phyloP scores from a whole-genome alignment of 2,797 vertebrate genomes.

The Sarcoramphus papa region DNA sequence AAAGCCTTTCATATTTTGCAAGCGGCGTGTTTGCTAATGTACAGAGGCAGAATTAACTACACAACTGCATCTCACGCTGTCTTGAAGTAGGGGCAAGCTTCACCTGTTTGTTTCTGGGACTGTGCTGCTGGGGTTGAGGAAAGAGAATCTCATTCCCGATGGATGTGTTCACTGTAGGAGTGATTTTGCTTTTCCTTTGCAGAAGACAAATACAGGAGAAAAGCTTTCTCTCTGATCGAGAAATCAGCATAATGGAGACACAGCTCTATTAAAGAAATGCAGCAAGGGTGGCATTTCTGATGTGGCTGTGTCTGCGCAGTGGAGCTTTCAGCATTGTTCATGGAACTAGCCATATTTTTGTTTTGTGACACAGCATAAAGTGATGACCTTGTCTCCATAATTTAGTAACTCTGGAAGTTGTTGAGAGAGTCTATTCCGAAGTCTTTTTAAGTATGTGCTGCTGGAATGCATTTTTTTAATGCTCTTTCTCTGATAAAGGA shows the following conservation, averaged over 20 bases:
- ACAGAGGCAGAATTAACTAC: background rate
- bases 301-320: background rate
- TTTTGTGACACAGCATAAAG: background rate
- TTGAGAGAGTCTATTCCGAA: background rate
- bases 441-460: background rate
- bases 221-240: background rate
- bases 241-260: background rate
- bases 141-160: background rate
- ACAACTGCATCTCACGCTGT: background rate
- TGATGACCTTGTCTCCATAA: background rate
- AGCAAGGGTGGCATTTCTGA: background rate
- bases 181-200: background rate
- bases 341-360: background rate
- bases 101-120: background rate
- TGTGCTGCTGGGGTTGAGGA: background rate
- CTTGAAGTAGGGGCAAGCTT: background rate
- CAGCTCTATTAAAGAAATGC: background rate
- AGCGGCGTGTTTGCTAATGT: background rate
- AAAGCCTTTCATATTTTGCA: conserved; percentile 44
- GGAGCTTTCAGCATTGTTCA: background rate
- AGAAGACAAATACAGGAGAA: background rate
- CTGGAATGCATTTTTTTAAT: background rate
- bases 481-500: background rate
- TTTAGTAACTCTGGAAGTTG: background rate
- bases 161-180: background rate